phyloP scores from a whole-genome alignment of 2,888 invertebrate species.

The Cataglyphis livida region DNA sequence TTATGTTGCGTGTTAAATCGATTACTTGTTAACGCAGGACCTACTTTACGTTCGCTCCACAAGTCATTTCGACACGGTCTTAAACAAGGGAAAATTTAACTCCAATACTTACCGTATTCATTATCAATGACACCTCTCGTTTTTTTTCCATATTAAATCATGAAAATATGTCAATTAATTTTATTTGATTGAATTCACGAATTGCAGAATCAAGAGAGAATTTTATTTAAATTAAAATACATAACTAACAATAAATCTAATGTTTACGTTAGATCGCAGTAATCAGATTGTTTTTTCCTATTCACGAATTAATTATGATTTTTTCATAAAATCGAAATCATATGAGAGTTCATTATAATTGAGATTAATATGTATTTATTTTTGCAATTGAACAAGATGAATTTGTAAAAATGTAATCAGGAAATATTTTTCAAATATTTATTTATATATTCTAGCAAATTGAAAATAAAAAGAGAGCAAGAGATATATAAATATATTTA shows the following conservation, averaged over 20 bases:
- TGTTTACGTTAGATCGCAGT: background rate
- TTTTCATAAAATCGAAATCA: background rate
- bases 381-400: background rate
- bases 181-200: background rate
- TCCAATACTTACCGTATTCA: background rate
- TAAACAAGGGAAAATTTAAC: background rate
- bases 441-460: background rate
- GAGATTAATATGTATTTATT: background rate
- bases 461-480: background rate
- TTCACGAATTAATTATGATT: background rate
- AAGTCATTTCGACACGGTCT: background rate
- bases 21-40: slow-evolving; percentile 22
- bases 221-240: background rate
- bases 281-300: background rate
- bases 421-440: background rate
- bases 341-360: background rate
- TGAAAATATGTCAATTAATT: background rate
- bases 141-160: background rate
- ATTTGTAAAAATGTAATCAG: background rate
- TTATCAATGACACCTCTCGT: background rate
- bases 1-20: slow-evolving; percentile 31
- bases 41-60: slow-evolving; percentile 6
- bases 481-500: background rate
- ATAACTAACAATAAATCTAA: background rate
- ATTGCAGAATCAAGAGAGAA: background rate